Evolutionary conservation across 2,888 invertebrate genomes (phyloP).

Genomic region (Pecten maximus): DNA sequence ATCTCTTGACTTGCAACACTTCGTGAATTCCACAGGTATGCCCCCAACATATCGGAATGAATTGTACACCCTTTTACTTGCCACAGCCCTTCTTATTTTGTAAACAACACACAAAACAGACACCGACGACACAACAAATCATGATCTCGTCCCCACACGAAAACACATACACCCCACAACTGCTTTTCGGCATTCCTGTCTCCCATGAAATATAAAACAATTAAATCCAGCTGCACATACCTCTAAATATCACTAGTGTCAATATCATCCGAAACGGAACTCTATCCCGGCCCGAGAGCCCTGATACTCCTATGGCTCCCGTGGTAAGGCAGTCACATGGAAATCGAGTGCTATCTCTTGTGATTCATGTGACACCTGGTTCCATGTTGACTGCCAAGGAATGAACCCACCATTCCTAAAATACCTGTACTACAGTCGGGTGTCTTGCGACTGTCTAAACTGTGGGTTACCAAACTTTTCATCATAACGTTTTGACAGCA

Average conservation of each 20-base stretch:
- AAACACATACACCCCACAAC: too few relatives aligned
- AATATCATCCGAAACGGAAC: neutral
- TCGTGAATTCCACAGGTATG: too few relatives aligned
- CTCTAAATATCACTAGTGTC: neutral
- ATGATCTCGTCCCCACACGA: too few relatives aligned
- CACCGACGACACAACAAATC: too few relatives aligned
- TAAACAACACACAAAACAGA: too few relatives aligned
- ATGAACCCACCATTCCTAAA: neutral
- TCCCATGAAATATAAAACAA: too few relatives aligned
- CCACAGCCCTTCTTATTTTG: too few relatives aligned
- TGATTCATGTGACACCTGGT: neutral
- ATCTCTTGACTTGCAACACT: too few relatives aligned
- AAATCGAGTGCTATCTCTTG: neutral
- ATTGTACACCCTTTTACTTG: too few relatives aligned
- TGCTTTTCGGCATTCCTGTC: neutral
- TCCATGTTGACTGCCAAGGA: neutral
- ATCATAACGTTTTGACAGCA: neutral
- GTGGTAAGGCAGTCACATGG: slow-evolving; percentile 14
- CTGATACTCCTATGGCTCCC: neutral
- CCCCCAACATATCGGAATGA: too few relatives aligned
- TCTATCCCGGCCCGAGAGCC: neutral
- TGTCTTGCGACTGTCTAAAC: neutral
- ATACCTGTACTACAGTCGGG: neutral
- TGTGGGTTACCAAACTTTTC: neutral
- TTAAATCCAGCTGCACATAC: neutral